Evolutionary conservation across 2,113 vertebrate genomes (phyloP).

Genomic region (Serinus canaria): DNA sequence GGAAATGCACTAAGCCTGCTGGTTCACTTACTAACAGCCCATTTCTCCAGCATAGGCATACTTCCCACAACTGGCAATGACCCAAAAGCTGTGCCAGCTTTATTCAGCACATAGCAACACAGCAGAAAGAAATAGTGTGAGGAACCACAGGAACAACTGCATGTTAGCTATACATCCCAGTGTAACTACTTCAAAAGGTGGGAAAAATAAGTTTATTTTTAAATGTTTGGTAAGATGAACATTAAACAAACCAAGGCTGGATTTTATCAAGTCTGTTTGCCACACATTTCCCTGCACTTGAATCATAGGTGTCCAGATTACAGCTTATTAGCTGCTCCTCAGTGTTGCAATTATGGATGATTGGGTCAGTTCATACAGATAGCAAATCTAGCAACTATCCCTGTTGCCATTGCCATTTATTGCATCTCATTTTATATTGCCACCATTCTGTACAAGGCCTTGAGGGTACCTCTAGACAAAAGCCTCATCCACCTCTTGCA

Average conservation of each 20-base stretch:
- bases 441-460: neutral
- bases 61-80: neutral
- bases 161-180: neutral
- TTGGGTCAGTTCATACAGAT: neutral
- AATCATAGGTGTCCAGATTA: neutral
- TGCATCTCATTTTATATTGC: neutral
- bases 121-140: neutral
- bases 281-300: neutral
- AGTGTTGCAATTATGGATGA: neutral
- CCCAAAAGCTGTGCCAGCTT: neutral
- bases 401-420: neutral
- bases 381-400: neutral
- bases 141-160: neutral
- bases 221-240: neutral
- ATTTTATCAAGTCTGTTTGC: neutral
- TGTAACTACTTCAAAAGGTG: neutral
- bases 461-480: neutral
- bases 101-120: neutral
- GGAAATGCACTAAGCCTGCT: slow-evolving; percentile 6
- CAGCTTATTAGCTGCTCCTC: neutral
- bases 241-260: neutral
- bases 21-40: neutral
- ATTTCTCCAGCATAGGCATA: neutral
- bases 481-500: neutral
- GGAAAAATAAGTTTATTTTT: neutral